phyloP scores from a whole-genome alignment of 1,140 invertebrate species.

The Dendroctonus valens region DNA sequence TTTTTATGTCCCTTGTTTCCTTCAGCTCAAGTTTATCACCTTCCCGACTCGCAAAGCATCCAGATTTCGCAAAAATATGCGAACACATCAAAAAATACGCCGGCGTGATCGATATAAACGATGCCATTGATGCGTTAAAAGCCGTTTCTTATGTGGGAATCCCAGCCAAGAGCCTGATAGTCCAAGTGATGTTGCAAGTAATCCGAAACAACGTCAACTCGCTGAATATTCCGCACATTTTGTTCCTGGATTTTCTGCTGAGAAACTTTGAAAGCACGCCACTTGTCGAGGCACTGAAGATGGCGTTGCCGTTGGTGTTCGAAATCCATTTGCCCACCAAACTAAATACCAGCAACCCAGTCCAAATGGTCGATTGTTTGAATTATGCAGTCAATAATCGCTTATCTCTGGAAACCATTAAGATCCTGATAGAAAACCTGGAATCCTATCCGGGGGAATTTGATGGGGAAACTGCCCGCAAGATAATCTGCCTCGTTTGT shows the following conservation, averaged over 20 bases:
- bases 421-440: conserved; percentile 53
- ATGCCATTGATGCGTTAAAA: conserved; percentile 59
- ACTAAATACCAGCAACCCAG: conserved; percentile 55
- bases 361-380: conserved; percentile 54
- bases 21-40: conserved; percentile 26
- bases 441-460: conserved; percentile 51
- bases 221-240: conserved; percentile 59
- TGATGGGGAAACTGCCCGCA: conserved; percentile 51
- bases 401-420: conserved; percentile 53
- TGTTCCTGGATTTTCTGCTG: conserved; percentile 60
- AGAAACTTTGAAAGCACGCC: conserved; percentile 52
- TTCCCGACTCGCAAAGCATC: conserved; percentile 41
- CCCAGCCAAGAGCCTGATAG: conserved; percentile 55
- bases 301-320: conserved; percentile 63
- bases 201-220: conserved; percentile 60
- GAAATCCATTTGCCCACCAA: conserved; percentile 57
- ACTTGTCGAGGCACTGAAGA: conserved; percentile 58
- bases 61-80: conserved; percentile 54
- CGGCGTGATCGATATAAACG: conserved; percentile 53
- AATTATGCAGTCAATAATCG: conserved; percentile 53
- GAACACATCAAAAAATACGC: conserved; percentile 54
- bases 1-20: conserved; percentile 19
- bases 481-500: conserved; percentile 55
- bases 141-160: conserved; percentile 57
- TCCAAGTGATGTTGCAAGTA: conserved; percentile 62